Conservation (phyloP, 2,888 invertebrate genomes). For the Herminia tarsipennalis region DNA sequence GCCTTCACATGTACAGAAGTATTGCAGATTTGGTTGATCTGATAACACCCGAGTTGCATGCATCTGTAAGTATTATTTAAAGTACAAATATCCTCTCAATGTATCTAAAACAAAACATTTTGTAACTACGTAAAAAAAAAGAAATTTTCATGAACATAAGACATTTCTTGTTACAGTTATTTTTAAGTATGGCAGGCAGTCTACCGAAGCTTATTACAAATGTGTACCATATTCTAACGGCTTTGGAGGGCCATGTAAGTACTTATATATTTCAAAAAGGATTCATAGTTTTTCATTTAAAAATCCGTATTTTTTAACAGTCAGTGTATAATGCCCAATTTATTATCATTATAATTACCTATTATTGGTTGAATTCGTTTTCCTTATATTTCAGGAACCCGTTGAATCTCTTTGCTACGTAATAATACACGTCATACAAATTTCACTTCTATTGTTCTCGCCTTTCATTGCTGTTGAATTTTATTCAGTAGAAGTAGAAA, state of each 20-base stretch:
- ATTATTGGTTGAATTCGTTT: no score
- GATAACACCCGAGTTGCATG: conserved; percentile 66
- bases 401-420: conserved; percentile 53
- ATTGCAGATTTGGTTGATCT: conserved; percentile 68
- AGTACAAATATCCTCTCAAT: no score
- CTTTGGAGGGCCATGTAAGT: conserved; percentile 68
- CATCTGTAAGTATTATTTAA: conserved; percentile 58
- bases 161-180: conserved; percentile 64
- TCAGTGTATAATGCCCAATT: no score
- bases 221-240: conserved; percentile 64
- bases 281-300: no score
- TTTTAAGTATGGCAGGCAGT: conserved; percentile 66
- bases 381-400: conserved; percentile 66
- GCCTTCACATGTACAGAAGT: conserved; percentile 59
- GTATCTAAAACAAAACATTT: no score
- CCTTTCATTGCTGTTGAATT: conserved; percentile 69
- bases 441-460: conserved; percentile 64
- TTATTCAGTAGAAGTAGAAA: conserved; percentile 66
- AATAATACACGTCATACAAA: conserved; percentile 61
- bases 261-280: not conserved
- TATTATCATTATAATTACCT: not conserved
- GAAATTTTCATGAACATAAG: no score
- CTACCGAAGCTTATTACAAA: conserved; percentile 70
- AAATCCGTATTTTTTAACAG: no score
- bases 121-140: no score